These are phyloP conservation scores for Apodemia mormo DNA, from an alignment of 2,888 invertebrate species.

Conservation along the genomic window DNA sequence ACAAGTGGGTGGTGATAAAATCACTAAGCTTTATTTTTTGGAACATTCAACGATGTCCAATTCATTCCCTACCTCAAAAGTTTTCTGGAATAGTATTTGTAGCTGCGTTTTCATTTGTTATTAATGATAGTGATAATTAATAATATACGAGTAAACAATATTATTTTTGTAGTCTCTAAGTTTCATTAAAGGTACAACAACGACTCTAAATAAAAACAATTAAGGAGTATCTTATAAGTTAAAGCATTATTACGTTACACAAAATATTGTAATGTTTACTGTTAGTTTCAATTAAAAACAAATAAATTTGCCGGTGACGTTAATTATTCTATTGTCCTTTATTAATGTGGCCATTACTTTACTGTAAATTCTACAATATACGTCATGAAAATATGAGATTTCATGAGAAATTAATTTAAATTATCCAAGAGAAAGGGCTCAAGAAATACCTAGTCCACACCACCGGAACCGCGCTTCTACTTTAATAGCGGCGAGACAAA, in stretches of 20 bases:
- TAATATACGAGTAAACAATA: too few species aligned
- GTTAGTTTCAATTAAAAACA: conserved; percentile 12
- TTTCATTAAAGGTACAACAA: not conserved
- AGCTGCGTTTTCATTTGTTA: too few species aligned
- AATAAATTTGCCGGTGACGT: conserved; percentile 11
- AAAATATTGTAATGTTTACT: not conserved
- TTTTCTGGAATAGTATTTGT: too few species aligned
- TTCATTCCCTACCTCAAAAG: too few species aligned
- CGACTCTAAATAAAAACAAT: not conserved
- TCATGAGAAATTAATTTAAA: conserved; percentile 74
- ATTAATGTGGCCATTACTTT: conserved; percentile 12
- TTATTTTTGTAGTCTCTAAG: too few species aligned
- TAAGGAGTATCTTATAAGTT: not conserved
- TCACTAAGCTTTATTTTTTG: too few species aligned
- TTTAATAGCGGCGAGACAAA: conserved; percentile 67
- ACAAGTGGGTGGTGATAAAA: too few species aligned
- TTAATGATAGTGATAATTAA: too few species aligned
- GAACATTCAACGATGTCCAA: too few species aligned
- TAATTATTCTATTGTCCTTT: conserved; percentile 9
- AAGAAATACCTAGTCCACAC: conserved; percentile 60
- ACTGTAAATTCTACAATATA: conserved; percentile 46
- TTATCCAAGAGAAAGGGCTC: conserved; percentile 70
- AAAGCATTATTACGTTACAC: not conserved
- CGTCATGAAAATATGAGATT: conserved; percentile 53
- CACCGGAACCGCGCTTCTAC: conserved; percentile 64